Base-by-base conservation (phyloP, 1,140 invertebrate genomes). In the Danaus melanippus region DNA sequence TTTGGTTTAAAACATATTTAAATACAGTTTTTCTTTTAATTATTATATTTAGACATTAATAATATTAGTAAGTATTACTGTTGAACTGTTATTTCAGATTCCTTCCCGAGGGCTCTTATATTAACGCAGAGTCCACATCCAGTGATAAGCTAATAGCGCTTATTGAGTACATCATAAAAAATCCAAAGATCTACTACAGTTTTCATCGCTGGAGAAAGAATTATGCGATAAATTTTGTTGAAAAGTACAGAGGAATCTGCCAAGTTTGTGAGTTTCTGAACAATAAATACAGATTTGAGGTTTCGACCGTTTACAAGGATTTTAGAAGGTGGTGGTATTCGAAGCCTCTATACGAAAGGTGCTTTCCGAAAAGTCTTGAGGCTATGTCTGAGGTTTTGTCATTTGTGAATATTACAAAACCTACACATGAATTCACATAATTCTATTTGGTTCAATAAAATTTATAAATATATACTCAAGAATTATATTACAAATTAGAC, bases 261-360 rank as follows among this genome's bases (percentile, higher is more conserved):
- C 58, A 76, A 15, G 52, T 84, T 0, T 84, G 81, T 49, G 54
- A 58, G n/a, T 44, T 65, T 42, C 60, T 84, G 7, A 77, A 80
- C 55, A 56, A 72, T 47, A 42, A 63, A 9, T 52, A 49, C 0
- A 68, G 50, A 41, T 52, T 63, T 43, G 46, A 52, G 0, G 52
- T 40, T n/a, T 17, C 47, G 7, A 74, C 49, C 39, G 48, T 64
- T 5, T 68, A 75, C 47, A 61, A 57, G n/a, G 42, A 69, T 12
- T 79, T 84, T 42, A 69, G 79, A 46, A 62, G 60, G 9, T 84
- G 81, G 81, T 84, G 81, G 81, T 71, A 69, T 46, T 46, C 53
- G 9, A 66, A 62, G 1, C 50, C 64, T 0, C 47, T 79, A 12
- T 51, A 53, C 10, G 54, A 70, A 2, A 72, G 60, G 17, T 83